These are phyloP conservation scores for Plectus sambesii DNA, from an alignment of 1,140 invertebrate species.

Conservation along the genomic window DNA sequence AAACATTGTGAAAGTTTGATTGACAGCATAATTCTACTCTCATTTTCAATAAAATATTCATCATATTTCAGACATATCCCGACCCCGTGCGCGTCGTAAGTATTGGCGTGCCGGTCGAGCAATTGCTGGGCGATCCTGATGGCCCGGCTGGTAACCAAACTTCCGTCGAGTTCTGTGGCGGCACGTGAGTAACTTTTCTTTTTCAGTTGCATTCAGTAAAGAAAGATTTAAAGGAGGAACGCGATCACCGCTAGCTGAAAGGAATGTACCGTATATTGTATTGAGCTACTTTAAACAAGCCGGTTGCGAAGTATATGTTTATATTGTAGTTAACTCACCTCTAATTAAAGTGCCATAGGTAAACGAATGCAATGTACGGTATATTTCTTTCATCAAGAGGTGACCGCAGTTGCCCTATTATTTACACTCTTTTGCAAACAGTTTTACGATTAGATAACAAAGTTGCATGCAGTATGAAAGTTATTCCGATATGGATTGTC, in stretches of 20 bases:
- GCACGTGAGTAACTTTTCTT: slow-evolving; percentile 58
- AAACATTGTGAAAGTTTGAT: no score
- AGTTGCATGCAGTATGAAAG: no score
- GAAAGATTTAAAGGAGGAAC: no score
- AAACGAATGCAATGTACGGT: no score
- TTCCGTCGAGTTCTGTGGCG: slow-evolving; percentile 99
- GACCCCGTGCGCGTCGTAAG: slow-evolving; percentile 94
- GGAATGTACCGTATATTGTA: no score
- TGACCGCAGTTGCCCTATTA: slow-evolving; percentile 18
- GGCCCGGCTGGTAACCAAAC: slow-evolving; percentile 64
- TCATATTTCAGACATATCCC: slow-evolving; percentile 65
- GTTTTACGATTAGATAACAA: not conserved
- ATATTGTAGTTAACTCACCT: no score
- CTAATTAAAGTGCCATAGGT: no score
- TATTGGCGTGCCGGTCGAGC: slow-evolving; percentile 79
- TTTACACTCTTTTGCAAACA: not conserved
- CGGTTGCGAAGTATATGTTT: no score
- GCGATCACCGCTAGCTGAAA: no score
- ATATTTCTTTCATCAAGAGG: slow-evolving; percentile 5
- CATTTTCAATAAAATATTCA: slow-evolving; percentile 5
- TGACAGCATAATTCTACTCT: not conserved
- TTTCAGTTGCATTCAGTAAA: no score
- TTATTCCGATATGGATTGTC: slow-evolving; percentile 21
- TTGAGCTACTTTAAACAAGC: no score
- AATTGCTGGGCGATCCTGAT: slow-evolving; percentile 72